These are phyloP conservation scores for Tridacna crocea DNA, from an alignment of 2,888 invertebrate species.

Conservation along the genomic window DNA sequence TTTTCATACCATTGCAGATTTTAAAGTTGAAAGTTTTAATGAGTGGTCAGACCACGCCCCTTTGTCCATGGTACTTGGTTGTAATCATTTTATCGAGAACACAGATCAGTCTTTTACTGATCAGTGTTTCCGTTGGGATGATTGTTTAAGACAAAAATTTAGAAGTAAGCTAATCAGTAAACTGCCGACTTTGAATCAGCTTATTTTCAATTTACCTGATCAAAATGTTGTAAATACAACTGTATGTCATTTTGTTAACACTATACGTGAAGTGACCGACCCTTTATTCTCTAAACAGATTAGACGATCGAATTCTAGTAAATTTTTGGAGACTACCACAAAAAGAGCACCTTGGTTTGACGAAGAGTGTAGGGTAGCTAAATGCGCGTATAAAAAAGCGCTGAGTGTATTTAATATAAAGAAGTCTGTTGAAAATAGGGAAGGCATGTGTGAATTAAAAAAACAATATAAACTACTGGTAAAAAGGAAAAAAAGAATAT, in stretches of 20 bases:
- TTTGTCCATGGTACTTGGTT: conserved; percentile 6
- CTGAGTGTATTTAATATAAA: not conserved
- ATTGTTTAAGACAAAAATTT: not conserved
- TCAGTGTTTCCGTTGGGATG: not conserved
- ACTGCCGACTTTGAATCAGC: conserved; percentile 2
- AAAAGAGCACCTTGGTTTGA: conserved; percentile 5
- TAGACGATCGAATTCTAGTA: not conserved
- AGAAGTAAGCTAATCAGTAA: conserved; percentile 9
- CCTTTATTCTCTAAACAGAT: not conserved
- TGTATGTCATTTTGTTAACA: not conserved
- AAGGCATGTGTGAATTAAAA: conserved; percentile 3
- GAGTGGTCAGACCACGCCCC: conserved; percentile 19
- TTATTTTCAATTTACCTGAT: not conserved
- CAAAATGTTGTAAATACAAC: not conserved
- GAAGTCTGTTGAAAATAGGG: not conserved
- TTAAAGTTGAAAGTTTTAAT: conserved; percentile 18
- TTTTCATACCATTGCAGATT: not conserved
- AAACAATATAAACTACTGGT: not conserved
- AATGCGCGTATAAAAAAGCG: not conserved
- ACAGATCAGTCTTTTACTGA: not conserved
- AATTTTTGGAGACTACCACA: not conserved
- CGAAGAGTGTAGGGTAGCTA: conserved; percentile 1
- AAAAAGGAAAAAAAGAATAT: not conserved
- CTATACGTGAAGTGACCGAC: not conserved
- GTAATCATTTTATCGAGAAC: not conserved